phyloP scores from a whole-genome alignment of 2,888 invertebrate species.

The Andrena bicolor region DNA sequence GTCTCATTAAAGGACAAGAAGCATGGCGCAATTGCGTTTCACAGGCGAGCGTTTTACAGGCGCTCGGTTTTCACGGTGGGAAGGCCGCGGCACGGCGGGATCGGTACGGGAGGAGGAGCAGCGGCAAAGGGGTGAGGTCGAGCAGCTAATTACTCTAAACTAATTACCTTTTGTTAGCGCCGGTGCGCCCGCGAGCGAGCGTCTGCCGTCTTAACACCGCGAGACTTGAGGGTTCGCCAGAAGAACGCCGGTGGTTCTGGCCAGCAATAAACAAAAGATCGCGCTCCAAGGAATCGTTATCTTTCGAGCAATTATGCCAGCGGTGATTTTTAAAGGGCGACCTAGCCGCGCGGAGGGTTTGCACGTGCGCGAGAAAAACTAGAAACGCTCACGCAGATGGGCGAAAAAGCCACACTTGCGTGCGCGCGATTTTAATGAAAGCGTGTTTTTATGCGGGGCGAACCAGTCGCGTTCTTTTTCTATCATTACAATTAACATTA shows the following conservation, averaged over 20 bases:
- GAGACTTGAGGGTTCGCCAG: conserved; percentile 25
- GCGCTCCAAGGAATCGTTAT: conserved; percentile 1
- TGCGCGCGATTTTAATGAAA: background rate
- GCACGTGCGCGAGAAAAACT: background rate
- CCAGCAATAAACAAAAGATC: conserved; percentile 16
- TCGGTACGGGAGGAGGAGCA: conserved; percentile 2
- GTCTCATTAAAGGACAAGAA: conserved; percentile 30
- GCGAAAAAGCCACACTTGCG: background rate
- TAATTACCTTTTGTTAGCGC: conserved; percentile 79
- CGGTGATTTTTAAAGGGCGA: background rate
- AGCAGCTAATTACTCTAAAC: conserved; percentile 80
- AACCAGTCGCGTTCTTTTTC: background rate
- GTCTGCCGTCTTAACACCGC: conserved; percentile 10
- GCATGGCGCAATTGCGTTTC: conserved; percentile 64
- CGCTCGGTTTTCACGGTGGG: conserved; percentile 29
- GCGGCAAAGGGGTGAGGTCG: conserved; percentile 24
- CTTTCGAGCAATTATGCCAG: conserved; percentile 8
- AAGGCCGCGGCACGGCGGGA: conserved; percentile 2
- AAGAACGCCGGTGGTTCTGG: conserved; percentile 2
- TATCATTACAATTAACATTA: no score
- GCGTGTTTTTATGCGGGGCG: background rate
- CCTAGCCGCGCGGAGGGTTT: background rate
- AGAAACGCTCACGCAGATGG: background rate
- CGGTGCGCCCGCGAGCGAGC: conserved; percentile 40
- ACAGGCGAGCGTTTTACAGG: conserved; percentile 47